Base-by-base conservation (phyloP, 2,113 vertebrate genomes). In the Antigone vipio region DNA sequence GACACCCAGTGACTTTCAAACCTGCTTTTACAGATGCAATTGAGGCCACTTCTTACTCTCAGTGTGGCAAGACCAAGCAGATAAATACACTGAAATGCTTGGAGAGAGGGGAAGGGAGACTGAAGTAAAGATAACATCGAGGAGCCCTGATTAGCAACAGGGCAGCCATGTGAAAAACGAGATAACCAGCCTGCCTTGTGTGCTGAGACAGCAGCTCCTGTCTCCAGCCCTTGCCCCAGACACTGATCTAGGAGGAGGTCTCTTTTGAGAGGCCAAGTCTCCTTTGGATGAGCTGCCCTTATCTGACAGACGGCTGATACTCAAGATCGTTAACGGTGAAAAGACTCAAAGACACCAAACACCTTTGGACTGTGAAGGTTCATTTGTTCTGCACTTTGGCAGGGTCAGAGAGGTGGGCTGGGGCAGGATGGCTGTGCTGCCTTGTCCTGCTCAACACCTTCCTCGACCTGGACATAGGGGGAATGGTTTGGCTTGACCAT, bases 201-300 rank as follows among this genome's bases (percentile, higher is more conserved):
- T 79, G 93, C 96, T 96, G 96, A 96, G 81, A 18, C 92, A 90
- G 96, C 94, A 76, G 16, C 24, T 92, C 53, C 81, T 10, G 40
- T 23, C 32, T 58, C 72, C 62, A 44, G 50, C n/a, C 67, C 60
- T 55, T 30, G 81, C 18, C 58, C 72, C 86, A 53, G 64, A 17
- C 84, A 9, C 47, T 1, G 47, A 35, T 14, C 32, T 50, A 9
- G 38, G 38, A 64, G 75, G 23, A 56, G 49, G 34, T 15, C 55
- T 72, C 16, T 47, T 30, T 12, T 4, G 3, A 42, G 68, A 60
- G 78, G 62, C 58, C 45, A 13, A 2, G 20, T 23, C 50, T 32
- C 16, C 73, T 59, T 5, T 1, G 13, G 60, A 7, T 15, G 52
- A 58, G 53, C 13, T 75, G 76, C 44, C 56, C 18, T 85, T 72